Evolutionary conservation across 2,888 invertebrate genomes (phyloP).

Genomic region (Thereva nobilitata): DNA sequence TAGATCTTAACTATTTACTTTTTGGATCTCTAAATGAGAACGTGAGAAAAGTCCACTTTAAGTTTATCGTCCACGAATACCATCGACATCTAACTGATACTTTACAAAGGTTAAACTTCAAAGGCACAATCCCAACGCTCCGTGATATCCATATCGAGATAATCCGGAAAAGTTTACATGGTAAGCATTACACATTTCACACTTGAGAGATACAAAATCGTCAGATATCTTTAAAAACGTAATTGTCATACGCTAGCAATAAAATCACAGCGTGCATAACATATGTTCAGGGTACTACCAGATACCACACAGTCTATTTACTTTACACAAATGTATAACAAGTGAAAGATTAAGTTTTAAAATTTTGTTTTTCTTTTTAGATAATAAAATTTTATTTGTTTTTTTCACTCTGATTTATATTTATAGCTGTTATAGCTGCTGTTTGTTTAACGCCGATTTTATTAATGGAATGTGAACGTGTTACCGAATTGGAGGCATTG

Average conservation of each 20-base stretch:
- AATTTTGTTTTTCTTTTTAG: not conserved
- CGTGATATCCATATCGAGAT: constrained; percentile 55
- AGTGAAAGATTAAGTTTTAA: no score
- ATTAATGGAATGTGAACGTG: constrained; percentile 49
- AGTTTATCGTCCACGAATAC: constrained; percentile 53
- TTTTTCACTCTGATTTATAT: constrained; percentile 23
- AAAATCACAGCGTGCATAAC: no score
- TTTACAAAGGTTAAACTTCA: constrained; percentile 51
- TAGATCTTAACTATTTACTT: constrained; percentile 55
- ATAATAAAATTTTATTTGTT: constrained; percentile 6
- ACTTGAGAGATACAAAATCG: not conserved
- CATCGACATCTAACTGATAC: constrained; percentile 51
- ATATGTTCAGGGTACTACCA: no score
- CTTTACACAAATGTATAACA: no score
- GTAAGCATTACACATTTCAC: constrained; percentile 44
- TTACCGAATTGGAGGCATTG: constrained; percentile 37
- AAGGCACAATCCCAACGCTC: constrained; percentile 52
- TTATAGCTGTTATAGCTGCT: constrained; percentile 54
- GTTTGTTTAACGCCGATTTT: constrained; percentile 56
- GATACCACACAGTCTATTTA: no score
- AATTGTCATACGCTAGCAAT: not conserved
- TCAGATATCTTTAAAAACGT: not conserved
- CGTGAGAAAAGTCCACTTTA: constrained; percentile 53
- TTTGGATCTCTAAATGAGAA: constrained; percentile 56
- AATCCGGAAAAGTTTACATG: constrained; percentile 54